These are phyloP conservation scores for Tillus elongatus DNA, from an alignment of 2,888 invertebrate species.

Conservation along the genomic window DNA sequence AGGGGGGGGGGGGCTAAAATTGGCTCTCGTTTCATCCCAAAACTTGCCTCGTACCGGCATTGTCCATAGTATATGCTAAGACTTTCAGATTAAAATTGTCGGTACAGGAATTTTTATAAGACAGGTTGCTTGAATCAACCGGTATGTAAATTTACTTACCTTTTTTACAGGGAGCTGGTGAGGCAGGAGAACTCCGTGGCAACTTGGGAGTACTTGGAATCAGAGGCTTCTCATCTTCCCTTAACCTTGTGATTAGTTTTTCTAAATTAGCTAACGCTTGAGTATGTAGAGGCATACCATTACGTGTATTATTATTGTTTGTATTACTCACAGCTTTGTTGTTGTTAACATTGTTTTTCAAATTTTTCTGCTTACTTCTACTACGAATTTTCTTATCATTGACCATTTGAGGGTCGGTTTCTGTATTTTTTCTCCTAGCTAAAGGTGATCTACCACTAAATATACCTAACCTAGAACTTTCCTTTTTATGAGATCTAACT, in stretches of 20 bases:
- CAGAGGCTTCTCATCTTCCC: slow-evolving; percentile 47
- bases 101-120: too few relatives aligned
- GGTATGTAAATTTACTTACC: slow-evolving; percentile 30
- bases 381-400: slow-evolving; percentile 25
- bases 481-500: slow-evolving; percentile 27
- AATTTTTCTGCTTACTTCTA: slow-evolving; percentile 31
- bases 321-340: slow-evolving; percentile 22
- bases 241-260: slow-evolving; percentile 48
- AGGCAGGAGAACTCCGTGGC: slow-evolving; percentile 68
- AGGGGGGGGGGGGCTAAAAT: too few relatives aligned
- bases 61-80: too few relatives aligned
- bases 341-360: slow-evolving; percentile 19
- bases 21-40: too few relatives aligned
- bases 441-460: slow-evolving; percentile 38
- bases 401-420: too few relatives aligned
- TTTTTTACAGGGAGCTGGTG: slow-evolving; percentile 63
- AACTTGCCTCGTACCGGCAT: too few relatives aligned
- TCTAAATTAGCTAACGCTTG: slow-evolving; percentile 51
- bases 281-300: slow-evolving; percentile 37
- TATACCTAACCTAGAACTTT: slow-evolving; percentile 36
- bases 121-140: too few relatives aligned
- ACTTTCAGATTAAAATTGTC: too few relatives aligned
- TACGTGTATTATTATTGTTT: slow-evolving; percentile 20
- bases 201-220: slow-evolving; percentile 52
- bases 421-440: slow-evolving; percentile 32